A percentile compares a stretch with the other conserved stretches of the same genome.
Conservation (phyloP, 2,888 invertebrate genomes). For the Pediacus dermestoides region DNA sequence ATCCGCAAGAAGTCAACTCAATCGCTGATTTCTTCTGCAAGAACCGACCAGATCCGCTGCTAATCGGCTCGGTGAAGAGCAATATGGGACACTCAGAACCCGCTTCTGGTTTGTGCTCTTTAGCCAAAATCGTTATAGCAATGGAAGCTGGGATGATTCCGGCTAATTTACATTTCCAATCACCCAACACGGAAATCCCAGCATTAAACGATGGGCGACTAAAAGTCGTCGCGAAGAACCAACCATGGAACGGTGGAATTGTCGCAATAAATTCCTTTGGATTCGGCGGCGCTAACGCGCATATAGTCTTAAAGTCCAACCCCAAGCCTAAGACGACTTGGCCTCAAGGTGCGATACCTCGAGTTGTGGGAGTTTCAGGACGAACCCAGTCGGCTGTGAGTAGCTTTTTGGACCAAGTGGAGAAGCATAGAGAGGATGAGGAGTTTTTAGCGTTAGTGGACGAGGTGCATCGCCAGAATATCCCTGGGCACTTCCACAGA, state of each 20-base stretch:
- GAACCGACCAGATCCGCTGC: conserved; percentile 71
- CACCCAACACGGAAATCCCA: conserved; percentile 86
- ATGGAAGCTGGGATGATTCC: conserved; percentile 91
- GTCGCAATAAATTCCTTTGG: conserved; percentile 96
- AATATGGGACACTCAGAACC: conserved; percentile 99
- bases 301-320: conserved; percentile 79
- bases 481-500: conserved; percentile 72
- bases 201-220: conserved; percentile 86
- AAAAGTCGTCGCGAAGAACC: conserved; percentile 82
- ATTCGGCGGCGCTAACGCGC: conserved; percentile 97
- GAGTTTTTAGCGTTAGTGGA: conserved; percentile 76
- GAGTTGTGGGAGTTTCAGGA: conserved; percentile 76
- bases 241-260: conserved; percentile 86
- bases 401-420: conserved; percentile 61
- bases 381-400: conserved; percentile 78
- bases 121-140: conserved; percentile 87
- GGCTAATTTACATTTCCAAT: conserved; percentile 82
- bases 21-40: conserved; percentile 90
- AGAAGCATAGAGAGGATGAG: conserved; percentile 60
- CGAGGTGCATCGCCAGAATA: conserved; percentile 66
- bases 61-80: conserved; percentile 95
- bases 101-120: conserved; percentile 83
- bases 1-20: conserved; percentile 95
- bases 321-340: conserved; percentile 63
- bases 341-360: conserved; percentile 58